Percentiles rank a stretch among this genome's conserved stretches.
Evolutionary conservation across 2,113 vertebrate species (phyloP).

Genomic region (Rhabdornis inornatus): DNA sequence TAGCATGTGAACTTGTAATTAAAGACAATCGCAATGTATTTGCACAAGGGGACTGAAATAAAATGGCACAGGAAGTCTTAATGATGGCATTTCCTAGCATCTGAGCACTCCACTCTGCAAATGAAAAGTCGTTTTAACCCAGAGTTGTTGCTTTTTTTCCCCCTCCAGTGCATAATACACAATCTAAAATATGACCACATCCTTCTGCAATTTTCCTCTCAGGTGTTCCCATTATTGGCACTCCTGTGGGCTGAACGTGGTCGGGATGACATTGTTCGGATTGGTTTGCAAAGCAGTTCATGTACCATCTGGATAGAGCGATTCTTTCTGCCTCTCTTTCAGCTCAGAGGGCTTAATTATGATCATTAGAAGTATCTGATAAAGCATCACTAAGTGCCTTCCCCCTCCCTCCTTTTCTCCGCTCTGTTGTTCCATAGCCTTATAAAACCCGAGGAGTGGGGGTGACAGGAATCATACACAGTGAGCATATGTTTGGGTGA

Average conservation of each 20-base stretch:
- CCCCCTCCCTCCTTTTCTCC: background rate
- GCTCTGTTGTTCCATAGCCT: background rate
- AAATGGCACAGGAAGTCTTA: conserved; percentile 1
- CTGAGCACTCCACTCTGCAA: background rate
- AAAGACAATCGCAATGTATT: background rate
- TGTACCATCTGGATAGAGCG: background rate
- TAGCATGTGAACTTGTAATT: background rate
- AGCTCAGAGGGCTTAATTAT: conserved; percentile 6
- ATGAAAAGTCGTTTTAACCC: background rate
- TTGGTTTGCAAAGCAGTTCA: background rate
- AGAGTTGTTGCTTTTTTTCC: background rate
- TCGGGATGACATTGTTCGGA: background rate
- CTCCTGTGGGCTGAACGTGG: background rate
- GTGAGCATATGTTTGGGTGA: conserved; percentile 6
- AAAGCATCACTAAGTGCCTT: background rate
- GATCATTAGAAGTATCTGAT: conserved; percentile 31
- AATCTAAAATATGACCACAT: background rate
- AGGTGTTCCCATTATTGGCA: conserved; percentile 26
- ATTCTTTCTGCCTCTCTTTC: background rate
- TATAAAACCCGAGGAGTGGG: background rate
- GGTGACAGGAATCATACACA: background rate
- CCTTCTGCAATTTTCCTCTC: conserved; percentile 37
- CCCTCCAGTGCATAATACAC: background rate
- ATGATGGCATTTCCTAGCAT: conserved; percentile 26
- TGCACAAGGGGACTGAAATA: background rate